phyloP scores from a whole-genome alignment of 1,140 invertebrate genomes.

The Conus ventricosus region DNA sequence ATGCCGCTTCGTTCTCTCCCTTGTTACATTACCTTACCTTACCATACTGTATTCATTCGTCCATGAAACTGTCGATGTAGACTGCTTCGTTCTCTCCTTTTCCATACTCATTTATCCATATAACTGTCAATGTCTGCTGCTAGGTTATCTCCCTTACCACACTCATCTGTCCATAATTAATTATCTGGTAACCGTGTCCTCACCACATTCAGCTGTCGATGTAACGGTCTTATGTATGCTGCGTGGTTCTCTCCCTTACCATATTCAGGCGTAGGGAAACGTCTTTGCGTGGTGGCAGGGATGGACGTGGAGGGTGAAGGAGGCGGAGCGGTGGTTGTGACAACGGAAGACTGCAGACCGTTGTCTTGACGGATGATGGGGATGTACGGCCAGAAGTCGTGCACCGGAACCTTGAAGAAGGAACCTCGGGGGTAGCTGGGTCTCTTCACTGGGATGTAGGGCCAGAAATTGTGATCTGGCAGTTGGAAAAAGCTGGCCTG shows the following conservation, averaged over 20 bases:
- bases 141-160: background rate
- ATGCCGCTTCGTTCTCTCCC: too few species aligned
- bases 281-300: background rate
- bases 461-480: constrained; percentile 45
- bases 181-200: background rate
- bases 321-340: background rate
- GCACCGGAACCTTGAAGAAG: constrained; percentile 21
- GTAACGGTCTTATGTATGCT: too few species aligned
- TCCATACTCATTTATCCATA: too few species aligned
- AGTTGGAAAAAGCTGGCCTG: constrained; percentile 18
- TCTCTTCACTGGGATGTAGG: constrained; percentile 26
- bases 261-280: background rate
- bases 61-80: too few species aligned
- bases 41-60: too few species aligned
- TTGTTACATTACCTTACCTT: too few species aligned
- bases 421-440: background rate
- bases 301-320: background rate
- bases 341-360: background rate
- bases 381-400: constrained; percentile 48
- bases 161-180: background rate
- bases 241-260: background rate
- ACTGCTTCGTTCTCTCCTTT: background rate
- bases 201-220: too few species aligned
- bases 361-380: constrained; percentile 28
- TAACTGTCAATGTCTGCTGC: background rate